Evolutionary conservation across 2,797 vertebrate species (phyloP).

Genomic region (Clarias platycephalus): DNA sequence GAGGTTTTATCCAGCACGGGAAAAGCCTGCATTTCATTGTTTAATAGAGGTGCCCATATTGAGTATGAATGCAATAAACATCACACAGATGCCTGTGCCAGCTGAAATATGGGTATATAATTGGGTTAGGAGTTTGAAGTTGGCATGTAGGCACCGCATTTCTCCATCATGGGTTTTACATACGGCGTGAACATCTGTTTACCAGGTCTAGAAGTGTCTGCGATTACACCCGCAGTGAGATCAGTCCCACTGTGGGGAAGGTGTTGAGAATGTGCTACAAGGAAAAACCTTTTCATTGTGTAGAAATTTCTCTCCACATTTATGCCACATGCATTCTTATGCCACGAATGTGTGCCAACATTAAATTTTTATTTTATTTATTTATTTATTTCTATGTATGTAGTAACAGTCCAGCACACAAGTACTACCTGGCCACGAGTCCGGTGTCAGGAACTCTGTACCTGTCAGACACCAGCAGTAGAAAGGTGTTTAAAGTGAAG

Average conservation of each 20-base stretch:
- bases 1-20: conserved; percentile 6
- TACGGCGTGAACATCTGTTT: conserved; percentile 12
- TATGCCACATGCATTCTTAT: background rate
- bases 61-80: conserved; percentile 35
- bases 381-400: conserved; percentile 24
- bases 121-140: background rate
- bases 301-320: background rate
- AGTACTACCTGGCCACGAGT: conserved; percentile 95
- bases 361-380: background rate
- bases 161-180: conserved; percentile 4
- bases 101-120: conserved; percentile 1
- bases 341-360: background rate
- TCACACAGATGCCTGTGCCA: background rate
- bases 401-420: conserved; percentile 96
- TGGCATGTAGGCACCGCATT: background rate
- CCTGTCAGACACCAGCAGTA: conserved; percentile 95
- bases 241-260: background rate
- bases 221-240: background rate
- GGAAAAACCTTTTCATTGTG: background rate
- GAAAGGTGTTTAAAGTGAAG: conserved; percentile 92
- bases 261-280: background rate
- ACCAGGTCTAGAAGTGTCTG: background rate
- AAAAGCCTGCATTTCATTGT: conserved; percentile 34
- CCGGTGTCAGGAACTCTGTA: conserved; percentile 87
- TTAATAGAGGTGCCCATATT: conserved; percentile 25